Conservation (phyloP, 2,113 vertebrate genomes). For the Phrynosoma platyrhinos region DNA sequence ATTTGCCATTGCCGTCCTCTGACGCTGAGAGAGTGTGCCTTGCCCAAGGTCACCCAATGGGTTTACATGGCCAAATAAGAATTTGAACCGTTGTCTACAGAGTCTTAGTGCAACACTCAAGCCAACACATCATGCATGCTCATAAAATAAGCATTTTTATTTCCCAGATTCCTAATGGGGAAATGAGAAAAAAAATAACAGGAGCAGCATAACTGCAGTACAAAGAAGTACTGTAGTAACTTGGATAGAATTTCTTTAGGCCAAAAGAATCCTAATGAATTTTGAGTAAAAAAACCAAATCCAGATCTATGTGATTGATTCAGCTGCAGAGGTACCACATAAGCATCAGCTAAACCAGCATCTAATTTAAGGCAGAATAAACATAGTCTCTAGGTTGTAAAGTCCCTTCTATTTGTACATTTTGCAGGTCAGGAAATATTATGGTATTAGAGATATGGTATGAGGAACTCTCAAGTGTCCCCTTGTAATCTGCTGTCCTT, state of each 20-base stretch:
- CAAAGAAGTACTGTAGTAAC: not conserved
- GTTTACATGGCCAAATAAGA: too few relatives aligned
- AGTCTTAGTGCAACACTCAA: too few relatives aligned
- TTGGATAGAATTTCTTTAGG: not conserved
- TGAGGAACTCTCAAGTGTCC: not conserved
- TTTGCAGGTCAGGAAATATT: not conserved
- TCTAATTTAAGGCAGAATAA: not conserved
- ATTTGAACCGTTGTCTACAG: too few relatives aligned
- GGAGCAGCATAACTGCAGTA: not conserved
- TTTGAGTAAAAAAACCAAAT: not conserved
- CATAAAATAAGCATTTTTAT: too few relatives aligned
- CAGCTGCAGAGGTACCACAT: not conserved
- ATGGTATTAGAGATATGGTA: not conserved
- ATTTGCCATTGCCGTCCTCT: too few relatives aligned
- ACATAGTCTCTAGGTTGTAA: not conserved
- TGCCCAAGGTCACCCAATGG: too few relatives aligned
- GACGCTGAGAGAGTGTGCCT: too few relatives aligned
- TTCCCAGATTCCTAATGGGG: too few relatives aligned
- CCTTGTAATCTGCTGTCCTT: not conserved
- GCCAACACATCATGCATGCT: too few relatives aligned
- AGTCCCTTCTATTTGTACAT: not conserved
- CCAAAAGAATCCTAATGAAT: not conserved
- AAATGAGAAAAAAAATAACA: not conserved
- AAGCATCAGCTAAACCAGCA: not conserved
- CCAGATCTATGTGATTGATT: not conserved